Percentiles rank a stretch among this genome's conserved stretches.
These are phyloP conservation scores for Calidris pugnax DNA, from an alignment of 2,113 vertebrate genomes.

Conservation along the genomic window DNA sequence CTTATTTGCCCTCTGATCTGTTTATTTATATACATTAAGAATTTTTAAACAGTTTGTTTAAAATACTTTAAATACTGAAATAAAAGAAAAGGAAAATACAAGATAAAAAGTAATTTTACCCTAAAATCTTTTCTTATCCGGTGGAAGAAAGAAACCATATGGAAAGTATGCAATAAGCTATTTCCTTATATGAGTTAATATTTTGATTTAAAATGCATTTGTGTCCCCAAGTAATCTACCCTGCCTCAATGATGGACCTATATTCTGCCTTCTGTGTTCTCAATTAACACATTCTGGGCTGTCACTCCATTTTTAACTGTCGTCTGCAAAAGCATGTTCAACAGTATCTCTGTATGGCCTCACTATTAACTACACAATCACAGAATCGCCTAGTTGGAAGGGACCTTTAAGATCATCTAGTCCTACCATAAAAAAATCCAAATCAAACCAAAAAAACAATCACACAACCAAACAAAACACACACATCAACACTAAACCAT, in stretches of 20 bases:
- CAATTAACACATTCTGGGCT: not conserved
- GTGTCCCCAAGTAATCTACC: not conserved
- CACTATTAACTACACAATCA: not conserved
- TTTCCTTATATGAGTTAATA: not conserved
- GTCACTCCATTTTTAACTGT: not conserved
- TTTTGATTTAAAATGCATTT: not conserved
- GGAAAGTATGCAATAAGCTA: not conserved
- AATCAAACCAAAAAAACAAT: too few relatives aligned
- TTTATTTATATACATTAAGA: not conserved
- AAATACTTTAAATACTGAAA: not conserved
- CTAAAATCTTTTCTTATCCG: not conserved
- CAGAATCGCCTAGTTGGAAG: too few relatives aligned
- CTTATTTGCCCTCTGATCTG: not conserved
- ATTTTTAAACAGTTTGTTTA: not conserved
- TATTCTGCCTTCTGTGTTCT: not conserved
- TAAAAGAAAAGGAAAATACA: not conserved
- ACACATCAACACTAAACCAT: too few relatives aligned
- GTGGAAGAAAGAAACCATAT: not conserved
- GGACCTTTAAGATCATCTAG: too few relatives aligned
- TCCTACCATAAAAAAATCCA: too few relatives aligned
- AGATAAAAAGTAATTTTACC: not conserved
- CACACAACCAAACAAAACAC: too few relatives aligned
- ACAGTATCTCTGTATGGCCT: not conserved
- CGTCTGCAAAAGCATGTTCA: not conserved
- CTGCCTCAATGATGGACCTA: not conserved